Evolutionary conservation across 2,113 vertebrate species (phyloP), one percentile per base, ranked within the genome.

Genomic region (Hemicordylus capensis): DNA sequence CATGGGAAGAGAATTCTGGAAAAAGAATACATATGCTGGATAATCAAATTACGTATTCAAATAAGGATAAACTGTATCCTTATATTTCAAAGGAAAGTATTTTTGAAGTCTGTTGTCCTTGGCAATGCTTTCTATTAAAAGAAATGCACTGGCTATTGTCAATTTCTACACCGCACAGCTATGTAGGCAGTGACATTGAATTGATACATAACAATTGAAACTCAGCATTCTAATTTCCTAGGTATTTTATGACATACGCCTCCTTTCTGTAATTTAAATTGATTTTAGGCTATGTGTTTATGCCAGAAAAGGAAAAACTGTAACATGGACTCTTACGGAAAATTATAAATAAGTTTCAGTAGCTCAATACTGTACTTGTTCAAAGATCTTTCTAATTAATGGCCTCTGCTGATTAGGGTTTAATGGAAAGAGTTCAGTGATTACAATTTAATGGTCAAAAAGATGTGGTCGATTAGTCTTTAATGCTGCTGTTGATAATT

Each of bases 121-220:
- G 73, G 67, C 9, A 82, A 6, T 77, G 14, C 28, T 90, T 91
- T 87, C 81, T 91, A 89, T 89, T 67, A 76, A 64, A 59, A 42
- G n/a, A 88, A 92, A 86, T 93, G 2, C 59, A 90, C 83, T 73
- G 39, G 34, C 84, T 91, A 64, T 89, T 90, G 63, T 91, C 87
- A 26, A 74, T 89, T 72, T 80, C 54, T 28, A 37, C 54, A 48
- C n/a, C 58, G 37, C 59, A 74, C 34, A 61, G 26, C 44, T 20
- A n/a, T 39, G 31, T n/a, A 72, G 44, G 39, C 39, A 85, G 39
- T 79, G 66, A n/a, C 76, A 80, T 73, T 61, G 66, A 64, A 58
- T 61, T 81, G 44, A 81, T 76, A 59, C 66, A 37, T 85, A 85
- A 84, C 81, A 87, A 81, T 51, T 85, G 76, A 54, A 63, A 81